Evolutionary conservation across 2,888 invertebrate species (phyloP), one percentile per base, ranked within the genome.

Genomic region (Congeria kusceri): DNA sequence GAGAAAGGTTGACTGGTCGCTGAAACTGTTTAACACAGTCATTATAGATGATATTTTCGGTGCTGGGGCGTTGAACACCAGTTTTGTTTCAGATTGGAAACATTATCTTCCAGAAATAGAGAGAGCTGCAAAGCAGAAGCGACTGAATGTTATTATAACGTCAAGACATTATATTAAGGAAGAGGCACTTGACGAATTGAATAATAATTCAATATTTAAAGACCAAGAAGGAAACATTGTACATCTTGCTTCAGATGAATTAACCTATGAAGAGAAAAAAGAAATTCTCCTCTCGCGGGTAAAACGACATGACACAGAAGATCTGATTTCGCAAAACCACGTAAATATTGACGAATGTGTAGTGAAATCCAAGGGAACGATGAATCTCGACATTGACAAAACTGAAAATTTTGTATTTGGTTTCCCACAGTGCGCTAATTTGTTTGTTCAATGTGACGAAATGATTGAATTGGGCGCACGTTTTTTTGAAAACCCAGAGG

Each of bases 41-140:
- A 49, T 81, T 0, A 74, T 77, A 32, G 80, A 81, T 61, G 80
- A 81, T 29, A 77, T 81, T 23, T 81, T 77, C 62, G 80, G 80
- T n/a, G 29, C 65, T 25, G 73, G 77, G 13, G 66, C 68, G 23
- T n/a, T 81, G 20, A 70, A 81, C 29, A 59, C 77, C 32, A 70
- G 18, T 23, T 23, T 77, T 3, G 27, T 74, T 15, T 63, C 65
- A 27, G 58, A 74, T 27, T 81, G 80, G 77, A 39, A 67, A 27
- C 39, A n/a, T 18, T 47, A 69, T 46, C 66, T 81, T 0, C 62
- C 53, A 1, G 77, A 74, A 29, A 58, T 81, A 15, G 39, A 61
- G 25, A 61, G 57, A 32, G 67, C 69, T 20, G 47, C 57, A 5
- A 46, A 63, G 47, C 32, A 65, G 4, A 66, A 69, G 28, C 3